Evolutionary conservation across 2,113 vertebrate genomes (phyloP).

Genomic region (Cyanistes caeruleus): DNA sequence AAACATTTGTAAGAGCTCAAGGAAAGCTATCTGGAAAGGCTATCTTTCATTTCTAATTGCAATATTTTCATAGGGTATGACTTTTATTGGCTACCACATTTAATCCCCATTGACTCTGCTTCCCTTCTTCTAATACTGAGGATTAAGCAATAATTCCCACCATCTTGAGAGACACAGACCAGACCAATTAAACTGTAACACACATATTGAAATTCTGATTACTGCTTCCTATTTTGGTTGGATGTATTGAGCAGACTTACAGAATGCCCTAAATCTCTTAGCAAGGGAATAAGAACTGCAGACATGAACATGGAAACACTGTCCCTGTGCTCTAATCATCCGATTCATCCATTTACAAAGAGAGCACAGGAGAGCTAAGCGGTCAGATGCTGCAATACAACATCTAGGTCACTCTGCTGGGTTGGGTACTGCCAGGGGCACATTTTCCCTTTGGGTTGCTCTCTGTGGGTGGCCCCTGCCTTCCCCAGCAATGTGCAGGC

Average conservation of each 20-base stretch:
- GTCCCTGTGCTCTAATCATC: neutral
- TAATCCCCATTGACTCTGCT: neutral
- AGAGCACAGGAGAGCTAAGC: neutral
- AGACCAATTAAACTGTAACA: neutral
- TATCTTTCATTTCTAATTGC: slow-evolving; percentile 22
- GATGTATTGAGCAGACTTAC: neutral
- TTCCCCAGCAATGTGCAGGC: neutral
- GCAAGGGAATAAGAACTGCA: neutral
- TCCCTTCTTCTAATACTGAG: neutral
- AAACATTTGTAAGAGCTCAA: slow-evolving; percentile 58
- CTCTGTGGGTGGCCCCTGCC: neutral
- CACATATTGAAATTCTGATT: neutral
- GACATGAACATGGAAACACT: neutral
- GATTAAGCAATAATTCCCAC: slow-evolving; percentile 24
- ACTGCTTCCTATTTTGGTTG: neutral
- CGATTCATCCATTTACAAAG: neutral
- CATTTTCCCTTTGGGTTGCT: neutral
- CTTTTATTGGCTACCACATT: neutral
- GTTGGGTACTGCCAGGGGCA: accelerated
- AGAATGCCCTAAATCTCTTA: neutral
- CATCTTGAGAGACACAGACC: neutral
- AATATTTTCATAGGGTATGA: slow-evolving; percentile 8
- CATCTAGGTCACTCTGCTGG: neutral
- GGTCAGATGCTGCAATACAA: neutral
- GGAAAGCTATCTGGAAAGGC: slow-evolving; percentile 50